phyloP scores from a whole-genome alignment of 2,113 vertebrate genomes.

The Leiothrix lutea region DNA sequence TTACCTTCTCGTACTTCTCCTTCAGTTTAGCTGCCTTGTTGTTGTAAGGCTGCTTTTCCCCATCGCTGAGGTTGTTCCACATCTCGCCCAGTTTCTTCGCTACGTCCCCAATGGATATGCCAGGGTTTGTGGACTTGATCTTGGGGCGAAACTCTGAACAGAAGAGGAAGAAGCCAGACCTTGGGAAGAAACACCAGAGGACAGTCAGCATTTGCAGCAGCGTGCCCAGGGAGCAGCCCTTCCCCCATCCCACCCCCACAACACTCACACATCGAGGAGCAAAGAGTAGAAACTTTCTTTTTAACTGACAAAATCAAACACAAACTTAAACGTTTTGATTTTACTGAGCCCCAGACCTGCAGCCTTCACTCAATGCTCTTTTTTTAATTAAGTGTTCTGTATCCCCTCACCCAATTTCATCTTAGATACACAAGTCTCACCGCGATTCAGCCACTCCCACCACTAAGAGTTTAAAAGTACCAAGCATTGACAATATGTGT shows the following conservation, averaged over 20 bases:
- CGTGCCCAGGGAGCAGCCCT: fast-evolving
- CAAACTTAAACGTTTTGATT: background rate
- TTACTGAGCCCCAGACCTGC: background rate
- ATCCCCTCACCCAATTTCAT: background rate
- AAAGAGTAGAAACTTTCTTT: background rate
- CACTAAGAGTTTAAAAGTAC: background rate
- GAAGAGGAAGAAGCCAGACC: constrained; percentile 89
- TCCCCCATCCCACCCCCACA: background rate
- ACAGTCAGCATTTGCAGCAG: background rate
- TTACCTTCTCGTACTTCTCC: constrained; percentile 90
- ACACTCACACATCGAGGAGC: background rate
- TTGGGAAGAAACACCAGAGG: constrained; percentile 31
- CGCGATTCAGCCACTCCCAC: background rate
- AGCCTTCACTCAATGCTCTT: background rate
- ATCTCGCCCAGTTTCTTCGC: constrained; percentile 87
- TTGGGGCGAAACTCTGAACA: constrained; percentile 88
- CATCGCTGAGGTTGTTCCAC: constrained; percentile 86
- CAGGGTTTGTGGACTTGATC: constrained; percentile 86
- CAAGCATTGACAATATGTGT: background rate
- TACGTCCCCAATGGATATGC: constrained; percentile 84
- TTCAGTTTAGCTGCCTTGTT: constrained; percentile 88
- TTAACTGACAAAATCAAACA: background rate
- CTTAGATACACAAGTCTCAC: background rate
- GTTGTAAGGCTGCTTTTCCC: constrained; percentile 84
- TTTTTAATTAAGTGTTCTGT: background rate